These are phyloP conservation scores for Bovichtus diacanthus DNA, from an alignment of 2,797 vertebrate species.

Conservation along the genomic window DNA sequence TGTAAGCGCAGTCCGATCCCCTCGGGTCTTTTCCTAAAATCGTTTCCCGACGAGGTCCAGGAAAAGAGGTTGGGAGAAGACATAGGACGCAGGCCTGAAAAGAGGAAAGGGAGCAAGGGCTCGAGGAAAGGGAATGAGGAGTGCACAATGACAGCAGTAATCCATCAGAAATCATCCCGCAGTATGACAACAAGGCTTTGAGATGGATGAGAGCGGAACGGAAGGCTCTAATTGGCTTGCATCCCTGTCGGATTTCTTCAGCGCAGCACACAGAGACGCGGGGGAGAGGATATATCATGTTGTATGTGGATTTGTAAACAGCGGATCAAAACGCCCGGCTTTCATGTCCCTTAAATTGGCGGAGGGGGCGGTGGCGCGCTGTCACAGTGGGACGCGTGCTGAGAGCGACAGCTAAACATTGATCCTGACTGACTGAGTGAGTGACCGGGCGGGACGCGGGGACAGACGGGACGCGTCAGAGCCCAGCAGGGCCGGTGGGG, in stretches of 20 bases:
- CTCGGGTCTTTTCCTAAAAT: too few species aligned
- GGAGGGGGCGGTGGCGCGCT: slow-evolving; percentile 24
- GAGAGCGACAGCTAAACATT: slow-evolving; percentile 26
- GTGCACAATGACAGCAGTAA: slow-evolving; percentile 44
- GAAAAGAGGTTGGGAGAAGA: too few species aligned
- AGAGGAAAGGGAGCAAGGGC: slow-evolving; percentile 10
- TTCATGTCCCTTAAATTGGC: slow-evolving; percentile 58
- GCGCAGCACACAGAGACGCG: slow-evolving; percentile 19
- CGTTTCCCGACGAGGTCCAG: too few species aligned
- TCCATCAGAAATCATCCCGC: slow-evolving; percentile 58
- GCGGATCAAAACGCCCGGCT: slow-evolving; percentile 64
- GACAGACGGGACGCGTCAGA: slow-evolving; percentile 46
- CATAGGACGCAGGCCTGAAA: not conserved
- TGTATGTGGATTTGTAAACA: slow-evolving; percentile 77
- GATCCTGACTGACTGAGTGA: slow-evolving; percentile 69
- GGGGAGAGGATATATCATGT: slow-evolving; percentile 34
- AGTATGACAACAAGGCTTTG: slow-evolving; percentile 62
- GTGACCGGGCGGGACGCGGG: slow-evolving; percentile 30
- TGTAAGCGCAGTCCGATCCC: too few species aligned
- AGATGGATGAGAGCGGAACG: slow-evolving; percentile 75
- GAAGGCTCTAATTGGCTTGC: slow-evolving; percentile 79
- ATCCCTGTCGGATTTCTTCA: slow-evolving; percentile 72
- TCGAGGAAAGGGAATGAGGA: slow-evolving; percentile 20
- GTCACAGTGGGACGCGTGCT: slow-evolving; percentile 13
- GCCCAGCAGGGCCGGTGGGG: slow-evolving; percentile 19